Conservation (phyloP, 2,888 invertebrate genomes). For the Thyatira batis region DNA sequence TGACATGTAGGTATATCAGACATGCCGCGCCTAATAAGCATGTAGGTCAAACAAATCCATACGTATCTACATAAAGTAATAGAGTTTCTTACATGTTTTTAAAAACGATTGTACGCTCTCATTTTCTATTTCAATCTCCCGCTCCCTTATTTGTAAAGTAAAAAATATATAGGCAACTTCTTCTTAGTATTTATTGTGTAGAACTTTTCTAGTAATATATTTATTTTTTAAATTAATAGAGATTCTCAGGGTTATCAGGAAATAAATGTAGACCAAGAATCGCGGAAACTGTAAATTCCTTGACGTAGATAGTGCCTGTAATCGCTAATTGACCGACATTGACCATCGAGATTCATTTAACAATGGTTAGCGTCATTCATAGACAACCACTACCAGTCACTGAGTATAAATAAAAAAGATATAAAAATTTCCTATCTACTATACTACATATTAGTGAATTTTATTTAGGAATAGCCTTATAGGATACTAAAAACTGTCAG, state of each 20-base stretch:
- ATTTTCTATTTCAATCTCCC: too few species aligned
- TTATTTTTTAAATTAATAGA: not conserved
- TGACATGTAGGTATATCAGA: too few species aligned
- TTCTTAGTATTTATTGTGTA: too few species aligned
- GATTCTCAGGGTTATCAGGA: slow-evolving; percentile 13
- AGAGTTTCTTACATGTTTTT: not conserved
- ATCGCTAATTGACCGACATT: slow-evolving; percentile 36
- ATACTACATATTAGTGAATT: too few species aligned
- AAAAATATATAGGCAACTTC: too few species aligned
- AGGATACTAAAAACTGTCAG: too few species aligned
- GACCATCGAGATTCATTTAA: slow-evolving; percentile 49
- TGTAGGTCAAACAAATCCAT: not conserved
- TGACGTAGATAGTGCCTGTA: slow-evolving; percentile 14
- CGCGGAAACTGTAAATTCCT: too few species aligned
- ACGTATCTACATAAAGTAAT: slow-evolving; percentile 9
- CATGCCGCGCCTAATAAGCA: not conserved
- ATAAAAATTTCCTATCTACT: too few species aligned
- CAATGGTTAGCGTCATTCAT: slow-evolving; percentile 42
- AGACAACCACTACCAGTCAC: slow-evolving; percentile 14
- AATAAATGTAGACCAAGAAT: too few species aligned
- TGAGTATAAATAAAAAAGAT: slow-evolving; percentile 12
- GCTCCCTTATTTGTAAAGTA: too few species aligned
- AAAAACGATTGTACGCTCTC: slow-evolving; percentile 9
- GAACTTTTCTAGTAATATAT: too few species aligned
- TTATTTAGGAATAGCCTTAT: too few species aligned